Evolutionary conservation across 2,113 vertebrate species (phyloP), one percentile per base, ranked within the genome.

Genomic region (Percina caprodes): DNA sequence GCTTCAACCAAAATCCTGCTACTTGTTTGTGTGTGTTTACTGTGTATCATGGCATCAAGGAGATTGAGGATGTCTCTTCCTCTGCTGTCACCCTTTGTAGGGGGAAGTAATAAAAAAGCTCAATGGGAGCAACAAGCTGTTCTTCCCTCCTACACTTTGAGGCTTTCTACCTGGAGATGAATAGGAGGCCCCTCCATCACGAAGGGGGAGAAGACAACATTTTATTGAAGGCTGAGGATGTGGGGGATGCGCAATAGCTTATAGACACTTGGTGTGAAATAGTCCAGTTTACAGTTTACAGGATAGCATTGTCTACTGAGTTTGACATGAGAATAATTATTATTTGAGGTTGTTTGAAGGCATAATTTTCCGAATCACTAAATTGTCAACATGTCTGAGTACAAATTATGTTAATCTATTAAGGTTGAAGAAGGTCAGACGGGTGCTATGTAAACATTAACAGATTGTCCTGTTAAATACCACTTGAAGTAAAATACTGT

Each of bases 161-260:
- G 91, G 88, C 84, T 91, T 83, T 93, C 91, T 94, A 95, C 93
- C 94, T 95, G 94, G 83, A 86, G 90, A 89, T 94, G 93, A 95
- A 94, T 94, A 94, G 93, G 94, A 94, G 93, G 93, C 94, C 93
- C 91, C 91, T 90, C 89, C 88, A 86, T 86, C 90, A 90, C 84
- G 88, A 89, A 91, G 74, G 79, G 84, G 86, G 78, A 85, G 86
- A 93, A 63, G 86, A 93, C 80, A 86, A 86, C 70, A 75, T 88
- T 94, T 94, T 93, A 93, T 94, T 89, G 90, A 88, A 83, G 90
- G 77, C 77, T 78, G 81, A 92, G 83, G 88, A 88, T 86, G 86
- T 85, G 78, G 89, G 90, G 90, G 89, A 88, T 89, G 83, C 83
- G 3, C 72, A 55, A 66, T 77, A 48, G 72, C 72, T 72, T 69